Base-by-base conservation (phyloP, 2,797 vertebrate genomes). In the Spinibarbus caldwelli region DNA sequence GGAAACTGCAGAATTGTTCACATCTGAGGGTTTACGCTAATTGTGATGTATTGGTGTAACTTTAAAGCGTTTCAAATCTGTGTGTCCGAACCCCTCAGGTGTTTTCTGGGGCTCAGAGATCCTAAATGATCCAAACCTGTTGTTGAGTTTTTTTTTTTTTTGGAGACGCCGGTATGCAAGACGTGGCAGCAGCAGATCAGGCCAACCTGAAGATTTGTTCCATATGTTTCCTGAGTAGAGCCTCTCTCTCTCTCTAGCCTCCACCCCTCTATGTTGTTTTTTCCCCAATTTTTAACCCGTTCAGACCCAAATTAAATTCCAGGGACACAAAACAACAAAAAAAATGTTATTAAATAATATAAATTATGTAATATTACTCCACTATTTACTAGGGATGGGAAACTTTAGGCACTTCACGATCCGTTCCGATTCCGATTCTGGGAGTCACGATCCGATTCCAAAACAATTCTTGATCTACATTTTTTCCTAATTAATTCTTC, bases 181-280 rank as follows among this genome's bases (percentile, higher is more conserved):
- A 99, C 95, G 97, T 99, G 97, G 97, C 97, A 94, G 94, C 93
- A 91, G 67, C 85, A 93, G 93, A 91, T 95, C 88, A 80, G 91
- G 95, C 95, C 97, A 97, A 94, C 93, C 94, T 94, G 94, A 92
- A 97, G 96, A 97, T 97, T 93, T 96, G 93, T 97, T 97, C 96
- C 97, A 97, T 97, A 97, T 98, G 98, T 97, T 98, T 98, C 93
- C 93, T 96, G 92, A 96, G 95, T 94, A 92, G 89, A 91, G 86
- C 83, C 70, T 83, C 81, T 78, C 80, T 68, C 80, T 68, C 36
- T 85, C 83, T 86, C 54, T 73, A 6, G n/a, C 64, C 57, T 41
- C 81, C 68, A 29, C 31, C 75, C 57, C 72, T 71, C 54, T 41
- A n/a, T 71, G 64, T 71, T 71, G 59, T 83, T 76, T 83, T 84